Percentiles rank a stretch among this genome's conserved stretches.
phyloP scores from a whole-genome alignment of 2,888 invertebrate genomes.

The Drosophila percnosoma region DNA sequence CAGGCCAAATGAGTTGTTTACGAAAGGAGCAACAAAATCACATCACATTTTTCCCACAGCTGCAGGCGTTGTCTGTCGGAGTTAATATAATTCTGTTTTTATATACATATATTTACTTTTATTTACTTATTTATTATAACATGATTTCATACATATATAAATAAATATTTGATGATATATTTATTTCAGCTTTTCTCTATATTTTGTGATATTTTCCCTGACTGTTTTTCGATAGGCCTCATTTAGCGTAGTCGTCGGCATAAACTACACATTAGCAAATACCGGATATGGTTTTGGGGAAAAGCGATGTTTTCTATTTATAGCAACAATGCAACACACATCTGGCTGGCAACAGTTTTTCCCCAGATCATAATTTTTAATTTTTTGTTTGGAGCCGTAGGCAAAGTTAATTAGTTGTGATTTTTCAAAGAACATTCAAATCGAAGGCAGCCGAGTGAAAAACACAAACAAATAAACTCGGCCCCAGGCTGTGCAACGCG shows the following conservation, averaged over 20 bases:
- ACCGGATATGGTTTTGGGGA: constrained; percentile 42
- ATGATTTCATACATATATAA: background rate
- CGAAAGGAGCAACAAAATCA: constrained; percentile 15
- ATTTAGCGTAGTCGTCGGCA: constrained; percentile 44
- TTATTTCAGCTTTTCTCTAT: background rate
- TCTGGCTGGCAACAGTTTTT: constrained; percentile 51
- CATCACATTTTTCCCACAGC: constrained; percentile 3
- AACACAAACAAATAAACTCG: constrained; percentile 48
- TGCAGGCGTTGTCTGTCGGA: constrained; percentile 11
- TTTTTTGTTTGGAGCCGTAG: constrained; percentile 31
- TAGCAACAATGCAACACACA: constrained; percentile 63
- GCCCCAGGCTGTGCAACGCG: constrained; percentile 21
- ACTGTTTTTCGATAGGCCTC: constrained; percentile 46
- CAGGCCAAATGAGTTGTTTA: constrained; percentile 23
- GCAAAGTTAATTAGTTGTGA: constrained; percentile 86
- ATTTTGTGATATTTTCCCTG: background rate
- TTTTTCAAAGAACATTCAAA: constrained; percentile 77
- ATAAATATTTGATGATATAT: background rate
- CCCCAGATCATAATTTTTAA: constrained; percentile 39
- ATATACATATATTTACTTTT: background rate
- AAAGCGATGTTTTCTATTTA: constrained; percentile 48
- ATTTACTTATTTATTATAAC: background rate
- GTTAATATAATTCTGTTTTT: background rate
- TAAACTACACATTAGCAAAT: constrained; percentile 56
- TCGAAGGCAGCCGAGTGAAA: constrained; percentile 47